These are phyloP conservation scores for Nilaparvata lugens DNA, from an alignment of 1,140 invertebrate genomes.

Conservation along the genomic window DNA sequence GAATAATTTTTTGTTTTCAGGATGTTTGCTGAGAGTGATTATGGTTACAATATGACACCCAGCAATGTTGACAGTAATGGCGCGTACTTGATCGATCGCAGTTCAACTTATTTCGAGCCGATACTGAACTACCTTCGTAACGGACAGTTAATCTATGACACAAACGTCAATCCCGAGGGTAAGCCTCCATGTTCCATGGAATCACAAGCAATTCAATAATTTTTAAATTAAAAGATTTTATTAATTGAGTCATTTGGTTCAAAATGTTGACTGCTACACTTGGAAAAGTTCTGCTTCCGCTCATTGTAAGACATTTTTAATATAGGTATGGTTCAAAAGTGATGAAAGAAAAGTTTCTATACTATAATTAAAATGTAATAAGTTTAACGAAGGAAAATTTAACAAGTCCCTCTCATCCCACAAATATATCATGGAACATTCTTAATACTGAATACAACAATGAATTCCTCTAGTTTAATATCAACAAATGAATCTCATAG, in stretches of 20 bases:
- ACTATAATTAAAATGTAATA: too few species aligned
- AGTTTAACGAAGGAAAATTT: too few species aligned
- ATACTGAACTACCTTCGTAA: slow-evolving; percentile 93
- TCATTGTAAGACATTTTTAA: too few species aligned
- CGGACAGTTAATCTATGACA: slow-evolving; percentile 86
- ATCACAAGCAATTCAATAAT: neutral
- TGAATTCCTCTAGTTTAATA: too few species aligned
- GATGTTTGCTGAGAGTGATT: slow-evolving; percentile 66
- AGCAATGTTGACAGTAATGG: slow-evolving; percentile 66
- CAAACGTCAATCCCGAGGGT: slow-evolving; percentile 81
- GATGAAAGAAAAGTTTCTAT: too few species aligned
- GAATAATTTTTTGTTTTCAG: slow-evolving; percentile 30
- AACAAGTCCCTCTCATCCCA: too few species aligned
- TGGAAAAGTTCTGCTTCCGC: too few species aligned
- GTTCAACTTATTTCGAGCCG: slow-evolving; percentile 96
- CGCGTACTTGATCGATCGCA: slow-evolving; percentile 91
- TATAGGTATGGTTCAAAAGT: too few species aligned
- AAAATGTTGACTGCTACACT: neutral
- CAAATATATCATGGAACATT: too few species aligned
- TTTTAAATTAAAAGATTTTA: neutral
- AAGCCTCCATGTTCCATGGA: neutral
- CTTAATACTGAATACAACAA: too few species aligned
- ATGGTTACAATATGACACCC: slow-evolving; percentile 57
- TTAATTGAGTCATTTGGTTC: neutral
- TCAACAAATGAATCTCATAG: too few species aligned